A percentile compares a stretch with the other conserved stretches of the same genome.
Evolutionary conservation across 2,888 invertebrate genomes (phyloP).

Genomic region (Callimorpha dominula): DNA sequence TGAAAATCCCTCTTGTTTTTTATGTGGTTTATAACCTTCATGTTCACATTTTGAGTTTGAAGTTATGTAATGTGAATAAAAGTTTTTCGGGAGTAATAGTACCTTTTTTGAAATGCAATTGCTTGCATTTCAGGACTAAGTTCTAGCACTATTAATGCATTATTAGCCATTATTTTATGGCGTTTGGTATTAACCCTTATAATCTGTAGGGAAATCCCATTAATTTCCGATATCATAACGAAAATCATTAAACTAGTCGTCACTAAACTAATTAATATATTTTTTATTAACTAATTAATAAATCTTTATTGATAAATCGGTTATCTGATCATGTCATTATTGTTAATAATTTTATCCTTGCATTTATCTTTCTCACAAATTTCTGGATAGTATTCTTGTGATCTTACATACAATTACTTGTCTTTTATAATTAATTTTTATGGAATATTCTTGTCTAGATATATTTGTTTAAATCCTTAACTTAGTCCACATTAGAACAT

Average conservation of each 20-base stretch:
- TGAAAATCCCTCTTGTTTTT: slow-evolving; percentile 12
- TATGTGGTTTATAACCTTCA: slow-evolving; percentile 63
- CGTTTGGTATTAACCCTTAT: slow-evolving; percentile 19
- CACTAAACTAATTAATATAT: background rate
- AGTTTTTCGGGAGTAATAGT: slow-evolving; percentile 59
- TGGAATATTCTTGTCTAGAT: too few species aligned
- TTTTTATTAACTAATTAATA: background rate
- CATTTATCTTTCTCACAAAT: background rate
- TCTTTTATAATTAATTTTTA: background rate
- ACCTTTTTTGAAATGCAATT: slow-evolving; percentile 20
- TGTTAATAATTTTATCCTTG: background rate
- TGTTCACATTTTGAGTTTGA: slow-evolving; percentile 61
- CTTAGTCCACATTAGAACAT: too few species aligned
- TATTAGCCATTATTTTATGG: slow-evolving; percentile 9
- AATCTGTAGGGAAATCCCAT: slow-evolving; percentile 38
- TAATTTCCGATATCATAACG: background rate
- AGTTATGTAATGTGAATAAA: slow-evolving; percentile 73
- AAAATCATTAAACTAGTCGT: background rate
- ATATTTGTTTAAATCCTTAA: too few species aligned
- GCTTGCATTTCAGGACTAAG: slow-evolving; percentile 12
- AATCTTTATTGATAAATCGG: too few species aligned
- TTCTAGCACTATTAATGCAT: background rate
- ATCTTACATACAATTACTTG: background rate
- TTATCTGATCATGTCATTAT: background rate
- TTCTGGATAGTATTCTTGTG: background rate